A percentile compares a stretch with the other conserved stretches of the same genome.
Conservation (phyloP, 64 coral and sea anemone species). For the Actinia equina region DNA sequence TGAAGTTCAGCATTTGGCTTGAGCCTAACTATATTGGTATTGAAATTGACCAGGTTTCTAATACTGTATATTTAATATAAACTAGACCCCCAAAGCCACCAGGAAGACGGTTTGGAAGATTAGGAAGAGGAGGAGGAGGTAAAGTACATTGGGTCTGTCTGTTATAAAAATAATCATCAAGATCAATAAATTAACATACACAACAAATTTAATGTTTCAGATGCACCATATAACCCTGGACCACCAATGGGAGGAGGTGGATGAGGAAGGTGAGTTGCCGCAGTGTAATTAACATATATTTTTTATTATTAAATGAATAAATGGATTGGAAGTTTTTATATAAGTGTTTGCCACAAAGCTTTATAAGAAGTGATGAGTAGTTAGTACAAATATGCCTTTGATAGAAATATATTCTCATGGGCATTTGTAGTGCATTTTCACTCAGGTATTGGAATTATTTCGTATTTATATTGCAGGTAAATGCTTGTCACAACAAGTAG, state of each 20-base stretch:
- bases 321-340: too few species aligned
- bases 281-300: too few species aligned
- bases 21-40: too few species aligned
- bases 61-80: background rate
- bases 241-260: slow-evolving; percentile 62
- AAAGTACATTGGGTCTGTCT: background rate
- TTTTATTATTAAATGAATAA: too few species aligned
- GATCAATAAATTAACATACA: background rate
- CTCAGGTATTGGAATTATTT: too few species aligned
- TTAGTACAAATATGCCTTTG: too few species aligned
- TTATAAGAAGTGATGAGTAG: too few species aligned
- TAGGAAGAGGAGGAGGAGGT: slow-evolving; percentile 40
- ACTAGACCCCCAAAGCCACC: slow-evolving; percentile 53
- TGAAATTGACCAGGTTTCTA: background rate
- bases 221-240: slow-evolving; percentile 53
- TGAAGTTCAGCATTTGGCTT: too few species aligned
- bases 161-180: too few species aligned
- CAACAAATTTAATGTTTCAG: background rate
- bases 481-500: slow-evolving; percentile 33
- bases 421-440: too few species aligned
- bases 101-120: slow-evolving; percentile 58
- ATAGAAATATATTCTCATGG: too few species aligned
- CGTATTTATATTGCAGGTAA: slow-evolving; percentile 25
- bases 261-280: slow-evolving; percentile 49
- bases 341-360: too few species aligned